Evolutionary conservation across 2,888 invertebrate genomes (phyloP).

Genomic region (Drosophila merina): DNA sequence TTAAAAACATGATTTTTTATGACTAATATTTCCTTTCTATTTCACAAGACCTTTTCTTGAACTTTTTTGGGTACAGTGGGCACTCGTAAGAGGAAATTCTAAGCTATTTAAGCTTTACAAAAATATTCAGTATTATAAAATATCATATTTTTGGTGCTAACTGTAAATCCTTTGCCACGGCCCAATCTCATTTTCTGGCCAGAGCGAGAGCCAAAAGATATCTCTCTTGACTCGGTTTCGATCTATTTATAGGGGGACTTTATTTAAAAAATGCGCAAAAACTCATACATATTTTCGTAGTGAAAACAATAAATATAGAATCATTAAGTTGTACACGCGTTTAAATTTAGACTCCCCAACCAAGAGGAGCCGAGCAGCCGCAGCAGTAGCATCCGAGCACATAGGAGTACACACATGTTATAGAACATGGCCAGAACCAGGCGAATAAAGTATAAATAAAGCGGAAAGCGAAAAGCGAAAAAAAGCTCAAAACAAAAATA

Average conservation of each 20-base stretch:
- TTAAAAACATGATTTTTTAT: no score
- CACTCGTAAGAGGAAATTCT: no score
- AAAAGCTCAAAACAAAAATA: constrained; percentile 31
- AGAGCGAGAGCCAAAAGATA: background rate
- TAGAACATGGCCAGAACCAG: constrained; percentile 20
- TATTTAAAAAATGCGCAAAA: constrained; percentile 81
- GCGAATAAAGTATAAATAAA: constrained; percentile 47
- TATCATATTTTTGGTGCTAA: background rate
- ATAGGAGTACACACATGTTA: constrained; percentile 2
- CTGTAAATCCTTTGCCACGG: background rate
- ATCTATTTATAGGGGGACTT: constrained; percentile 64
- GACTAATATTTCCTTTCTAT: no score
- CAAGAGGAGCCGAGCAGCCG: constrained; percentile 36
- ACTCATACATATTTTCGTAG: constrained; percentile 79
- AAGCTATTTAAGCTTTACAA: no score
- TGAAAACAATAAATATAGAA: constrained; percentile 81
- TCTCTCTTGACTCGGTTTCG: constrained; percentile 44
- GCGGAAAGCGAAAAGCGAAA: constrained; percentile 21
- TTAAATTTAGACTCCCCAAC: constrained; percentile 74
- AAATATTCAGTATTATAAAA: no score
- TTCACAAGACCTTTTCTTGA: background rate
- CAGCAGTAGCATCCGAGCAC: constrained; percentile 18
- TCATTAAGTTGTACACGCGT: constrained; percentile 80
- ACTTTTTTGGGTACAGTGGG: background rate
- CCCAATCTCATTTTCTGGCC: constrained; percentile 11